A percentile compares a stretch with the other conserved stretches of the same genome.
Conservation (phyloP, 2,888 invertebrate genomes). For the Amblyjoppa proteus region DNA sequence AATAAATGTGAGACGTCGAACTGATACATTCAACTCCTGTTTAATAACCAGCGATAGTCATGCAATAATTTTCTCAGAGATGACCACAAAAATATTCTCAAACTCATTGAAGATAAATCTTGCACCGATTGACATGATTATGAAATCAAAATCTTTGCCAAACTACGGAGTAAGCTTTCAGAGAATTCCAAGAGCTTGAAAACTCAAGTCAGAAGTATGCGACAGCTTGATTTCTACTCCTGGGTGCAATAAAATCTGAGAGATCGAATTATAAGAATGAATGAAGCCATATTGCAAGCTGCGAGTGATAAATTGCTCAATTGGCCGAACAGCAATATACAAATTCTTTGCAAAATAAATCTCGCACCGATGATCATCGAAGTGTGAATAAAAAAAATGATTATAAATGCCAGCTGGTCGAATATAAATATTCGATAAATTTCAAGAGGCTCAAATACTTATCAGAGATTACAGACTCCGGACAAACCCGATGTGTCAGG, state of each 20-base stretch:
- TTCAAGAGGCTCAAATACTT: background rate
- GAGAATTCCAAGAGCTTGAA: background rate
- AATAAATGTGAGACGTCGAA: background rate
- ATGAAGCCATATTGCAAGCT: background rate
- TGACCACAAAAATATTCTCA: background rate
- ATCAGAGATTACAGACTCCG: background rate
- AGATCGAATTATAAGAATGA: background rate
- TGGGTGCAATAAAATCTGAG: background rate
- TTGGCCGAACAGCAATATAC: background rate
- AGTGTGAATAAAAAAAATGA: background rate
- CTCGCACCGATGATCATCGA: background rate
- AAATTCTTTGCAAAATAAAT: constrained; percentile 13
- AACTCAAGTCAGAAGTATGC: background rate
- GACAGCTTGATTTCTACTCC: background rate
- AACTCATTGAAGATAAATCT: background rate
- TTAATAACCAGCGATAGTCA: background rate
- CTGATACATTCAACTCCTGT: background rate
- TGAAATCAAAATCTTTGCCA: background rate
- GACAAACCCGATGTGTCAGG: constrained; percentile 6
- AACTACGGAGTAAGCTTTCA: background rate
- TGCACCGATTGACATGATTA: too few species aligned
- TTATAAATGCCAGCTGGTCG: background rate
- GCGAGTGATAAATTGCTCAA: background rate
- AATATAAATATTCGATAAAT: background rate
- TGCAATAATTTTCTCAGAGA: constrained; percentile 5